Conservation (phyloP, 2,113 vertebrate species). For the Cheirogaleus medius region DNA sequence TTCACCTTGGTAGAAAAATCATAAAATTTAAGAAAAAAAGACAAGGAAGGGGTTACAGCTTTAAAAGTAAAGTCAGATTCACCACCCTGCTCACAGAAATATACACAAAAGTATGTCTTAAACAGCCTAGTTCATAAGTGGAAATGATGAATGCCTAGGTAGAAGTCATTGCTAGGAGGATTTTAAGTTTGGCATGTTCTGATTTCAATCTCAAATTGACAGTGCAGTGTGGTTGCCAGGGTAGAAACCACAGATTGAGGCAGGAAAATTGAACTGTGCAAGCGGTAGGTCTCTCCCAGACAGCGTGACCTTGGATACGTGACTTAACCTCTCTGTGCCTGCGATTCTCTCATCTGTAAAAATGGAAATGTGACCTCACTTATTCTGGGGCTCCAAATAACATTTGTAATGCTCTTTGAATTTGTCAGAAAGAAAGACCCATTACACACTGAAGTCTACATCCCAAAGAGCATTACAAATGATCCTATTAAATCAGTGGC, state of each 20-base stretch:
- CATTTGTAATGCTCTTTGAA: constrained; percentile 64
- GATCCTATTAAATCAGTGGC: constrained; percentile 67
- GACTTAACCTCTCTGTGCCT: constrained; percentile 22
- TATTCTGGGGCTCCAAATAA: constrained; percentile 52
- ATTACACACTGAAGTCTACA: neutral
- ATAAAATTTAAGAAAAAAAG: neutral
- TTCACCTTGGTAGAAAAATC: neutral
- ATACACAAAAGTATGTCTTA: neutral
- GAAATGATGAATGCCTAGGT: neutral
- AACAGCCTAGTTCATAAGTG: neutral
- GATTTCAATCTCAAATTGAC: constrained; percentile 33
- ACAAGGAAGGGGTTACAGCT: neutral
- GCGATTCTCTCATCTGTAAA: constrained; percentile 11
- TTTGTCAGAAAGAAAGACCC: constrained; percentile 63
- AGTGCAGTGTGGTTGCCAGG: neutral
- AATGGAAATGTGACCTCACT: constrained; percentile 68
- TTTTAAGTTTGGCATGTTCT: neutral
- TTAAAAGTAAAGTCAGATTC: neutral
- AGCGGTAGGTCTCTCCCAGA: neutral
- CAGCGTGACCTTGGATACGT: neutral
- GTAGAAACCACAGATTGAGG: neutral
- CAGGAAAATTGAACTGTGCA: neutral
- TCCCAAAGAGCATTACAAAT: constrained; percentile 67
- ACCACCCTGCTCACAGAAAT: neutral
- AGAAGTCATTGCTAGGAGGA: neutral